A percentile compares a stretch with the other conserved stretches of the same genome.
phyloP scores from a whole-genome alignment of 1,140 invertebrate species.

The Sminthurides bifidus region DNA sequence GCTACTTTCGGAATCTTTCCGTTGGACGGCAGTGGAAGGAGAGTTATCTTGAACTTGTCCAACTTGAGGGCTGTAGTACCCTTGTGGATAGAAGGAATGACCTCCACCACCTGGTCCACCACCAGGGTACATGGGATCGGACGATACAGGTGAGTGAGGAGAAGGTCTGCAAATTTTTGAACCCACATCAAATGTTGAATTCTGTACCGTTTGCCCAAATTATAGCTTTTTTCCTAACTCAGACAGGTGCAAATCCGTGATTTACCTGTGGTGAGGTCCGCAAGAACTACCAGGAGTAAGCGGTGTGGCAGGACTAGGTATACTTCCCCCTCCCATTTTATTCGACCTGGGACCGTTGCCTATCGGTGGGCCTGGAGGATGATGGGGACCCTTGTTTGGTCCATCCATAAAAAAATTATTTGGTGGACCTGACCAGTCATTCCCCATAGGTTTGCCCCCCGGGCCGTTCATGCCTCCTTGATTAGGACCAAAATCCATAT shows the following conservation, averaged over 20 bases:
- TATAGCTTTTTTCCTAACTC: neutral
- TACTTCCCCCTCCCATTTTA: conserved; percentile 30
- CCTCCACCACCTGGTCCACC: conserved; percentile 12
- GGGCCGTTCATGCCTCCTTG: conserved; percentile 9
- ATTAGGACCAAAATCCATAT: conserved; percentile 21
- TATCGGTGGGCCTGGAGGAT: conserved; percentile 29
- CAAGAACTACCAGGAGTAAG: conserved; percentile 30
- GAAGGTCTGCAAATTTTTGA: conserved; percentile 24
- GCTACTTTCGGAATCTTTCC: conserved; percentile 32
- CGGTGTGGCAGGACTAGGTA: conserved; percentile 32
- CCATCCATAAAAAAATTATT: conserved; percentile 32
- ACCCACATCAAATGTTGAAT: neutral
- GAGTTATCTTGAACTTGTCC: conserved; percentile 27
- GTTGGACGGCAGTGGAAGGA: conserved; percentile 26
- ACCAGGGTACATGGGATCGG: conserved; percentile 25
- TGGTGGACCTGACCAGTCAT: conserved; percentile 21
- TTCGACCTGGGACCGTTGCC: conserved; percentile 32
- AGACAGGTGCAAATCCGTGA: neutral
- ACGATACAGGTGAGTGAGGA: conserved; percentile 28
- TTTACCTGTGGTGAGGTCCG: conserved; percentile 28
- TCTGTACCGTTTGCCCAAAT: neutral
- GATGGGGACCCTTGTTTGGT: conserved; percentile 24
- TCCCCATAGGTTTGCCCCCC: conserved; percentile 27
- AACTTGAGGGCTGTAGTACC: conserved; percentile 31
- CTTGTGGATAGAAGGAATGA: conserved; percentile 21